A percentile compares a stretch with the other conserved stretches of the same genome.
Evolutionary conservation across 2,113 vertebrate species (phyloP).

Genomic region (Rhea americana): DNA sequence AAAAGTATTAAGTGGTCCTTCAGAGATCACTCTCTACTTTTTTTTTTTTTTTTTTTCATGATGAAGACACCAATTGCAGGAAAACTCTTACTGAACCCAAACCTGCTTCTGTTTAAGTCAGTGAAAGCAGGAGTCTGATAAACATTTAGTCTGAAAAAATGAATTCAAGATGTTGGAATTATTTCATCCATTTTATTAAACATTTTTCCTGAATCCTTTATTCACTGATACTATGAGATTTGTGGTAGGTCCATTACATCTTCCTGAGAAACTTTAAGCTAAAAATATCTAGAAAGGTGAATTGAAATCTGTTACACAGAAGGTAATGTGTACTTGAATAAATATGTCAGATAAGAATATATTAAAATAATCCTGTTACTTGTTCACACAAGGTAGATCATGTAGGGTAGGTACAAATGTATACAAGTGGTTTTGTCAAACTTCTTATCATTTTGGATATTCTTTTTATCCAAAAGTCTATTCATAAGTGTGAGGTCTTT

Average conservation of each 20-base stretch:
- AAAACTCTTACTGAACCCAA: slow-evolving; percentile 15
- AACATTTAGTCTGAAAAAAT: slow-evolving; percentile 66
- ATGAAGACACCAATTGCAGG: no score
- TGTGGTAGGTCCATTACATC: neutral
- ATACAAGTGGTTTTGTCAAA: slow-evolving; percentile 10
- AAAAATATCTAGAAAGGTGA: neutral
- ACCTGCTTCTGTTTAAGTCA: slow-evolving; percentile 64
- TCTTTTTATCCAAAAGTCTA: neutral
- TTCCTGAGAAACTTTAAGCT: neutral
- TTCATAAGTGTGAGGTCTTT: neutral
- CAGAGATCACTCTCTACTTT: neutral
- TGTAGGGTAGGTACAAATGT: neutral
- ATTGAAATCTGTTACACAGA: slow-evolving; percentile 14
- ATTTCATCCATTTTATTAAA: slow-evolving; percentile 46
- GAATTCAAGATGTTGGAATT: slow-evolving; percentile 67
- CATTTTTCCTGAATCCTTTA: slow-evolving; percentile 32
- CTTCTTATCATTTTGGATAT: neutral
- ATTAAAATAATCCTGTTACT: slow-evolving; percentile 32
- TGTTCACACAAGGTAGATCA: slow-evolving; percentile 15
- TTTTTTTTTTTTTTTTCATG: neutral
- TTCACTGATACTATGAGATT: slow-evolving; percentile 17
- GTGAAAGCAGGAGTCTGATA: slow-evolving; percentile 55
- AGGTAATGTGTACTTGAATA: neutral
- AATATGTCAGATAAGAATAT: neutral
- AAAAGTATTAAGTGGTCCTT: slow-evolving; percentile 47